A percentile compares a stretch with the other conserved stretches of the same genome.
These are phyloP conservation scores for Blomia tropicalis DNA, from an alignment of 2,888 invertebrate genomes.

Conservation along the genomic window DNA sequence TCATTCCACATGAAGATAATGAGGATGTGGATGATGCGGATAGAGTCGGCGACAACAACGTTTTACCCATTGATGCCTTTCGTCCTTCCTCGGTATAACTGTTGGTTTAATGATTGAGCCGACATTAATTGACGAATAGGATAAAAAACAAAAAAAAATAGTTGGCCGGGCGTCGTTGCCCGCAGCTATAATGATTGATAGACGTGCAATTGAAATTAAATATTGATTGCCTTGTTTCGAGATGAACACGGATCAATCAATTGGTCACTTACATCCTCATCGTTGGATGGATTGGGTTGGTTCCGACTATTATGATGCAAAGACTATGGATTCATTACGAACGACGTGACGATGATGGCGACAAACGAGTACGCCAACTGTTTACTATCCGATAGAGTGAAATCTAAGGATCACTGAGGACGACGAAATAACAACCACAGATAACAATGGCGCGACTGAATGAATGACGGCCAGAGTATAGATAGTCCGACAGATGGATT, in stretches of 20 bases:
- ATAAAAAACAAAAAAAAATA: not conserved
- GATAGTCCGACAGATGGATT: not conserved
- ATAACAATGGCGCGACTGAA: constrained; percentile 5
- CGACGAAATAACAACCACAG: not conserved
- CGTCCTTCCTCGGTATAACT: not conserved
- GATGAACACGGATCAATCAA: too few relatives aligned
- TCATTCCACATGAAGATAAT: not conserved
- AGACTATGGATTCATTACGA: too few relatives aligned
- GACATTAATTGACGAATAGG: not conserved
- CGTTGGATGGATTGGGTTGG: not conserved
- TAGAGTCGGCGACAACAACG: constrained; percentile 3
- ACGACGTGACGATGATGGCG: too few relatives aligned
- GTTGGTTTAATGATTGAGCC: not conserved
- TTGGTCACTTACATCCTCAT: constrained; percentile 10
- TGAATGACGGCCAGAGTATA: not conserved
- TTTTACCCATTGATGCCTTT: not conserved
- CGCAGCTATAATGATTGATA: too few relatives aligned
- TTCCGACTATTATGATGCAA: too few relatives aligned
- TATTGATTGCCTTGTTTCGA: too few relatives aligned
- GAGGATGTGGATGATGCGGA: constrained; percentile 3
- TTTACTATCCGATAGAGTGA: too few relatives aligned
- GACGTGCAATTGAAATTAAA: too few relatives aligned
- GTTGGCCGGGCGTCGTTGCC: too few relatives aligned
- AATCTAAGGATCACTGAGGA: not conserved
- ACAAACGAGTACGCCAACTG: too few relatives aligned